Conservation (phyloP, 2,888 invertebrate genomes). For the Dusona sp. region DNA sequence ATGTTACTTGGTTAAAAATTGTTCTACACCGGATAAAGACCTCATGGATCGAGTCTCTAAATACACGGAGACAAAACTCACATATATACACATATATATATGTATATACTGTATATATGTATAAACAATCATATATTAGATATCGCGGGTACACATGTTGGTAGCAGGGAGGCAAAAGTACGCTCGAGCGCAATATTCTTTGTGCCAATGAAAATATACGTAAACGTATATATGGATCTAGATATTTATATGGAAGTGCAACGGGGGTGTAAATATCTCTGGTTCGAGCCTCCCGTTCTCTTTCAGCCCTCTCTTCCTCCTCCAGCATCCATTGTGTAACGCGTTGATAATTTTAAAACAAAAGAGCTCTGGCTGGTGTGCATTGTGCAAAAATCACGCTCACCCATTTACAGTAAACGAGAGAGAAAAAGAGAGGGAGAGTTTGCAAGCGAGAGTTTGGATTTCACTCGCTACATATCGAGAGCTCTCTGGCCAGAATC, state of each 20-base stretch:
- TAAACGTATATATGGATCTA: conserved; percentile 12
- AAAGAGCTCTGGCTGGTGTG: conserved; percentile 76
- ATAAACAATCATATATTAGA: conserved; percentile 34
- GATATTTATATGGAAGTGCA: conserved; percentile 26
- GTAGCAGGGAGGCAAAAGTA: conserved; percentile 55
- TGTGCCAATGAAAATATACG: conserved; percentile 42
- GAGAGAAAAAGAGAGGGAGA: conserved; percentile 5
- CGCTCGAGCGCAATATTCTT: conserved; percentile 62
- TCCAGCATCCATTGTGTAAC: conserved; percentile 78
- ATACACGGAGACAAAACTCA: conserved; percentile 8
- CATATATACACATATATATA: not conserved
- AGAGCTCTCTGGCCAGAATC: conserved; percentile 41
- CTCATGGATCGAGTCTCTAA: conserved; percentile 14
- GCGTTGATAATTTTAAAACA: conserved; percentile 84
- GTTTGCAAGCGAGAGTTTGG: conserved; percentile 30
- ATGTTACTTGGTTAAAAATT: not conserved
- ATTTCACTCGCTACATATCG: conserved; percentile 48
- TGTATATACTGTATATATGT: not conserved
- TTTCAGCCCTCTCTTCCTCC: conserved; percentile 47
- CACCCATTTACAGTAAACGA: conserved; percentile 33
- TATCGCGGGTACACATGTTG: conserved; percentile 44
- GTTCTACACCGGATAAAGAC: not conserved
- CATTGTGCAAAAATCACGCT: conserved; percentile 82
- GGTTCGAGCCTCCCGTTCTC: conserved; percentile 56
- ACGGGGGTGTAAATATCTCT: conserved; percentile 66